Evolutionary conservation across 2,888 invertebrate genomes (phyloP).

Genomic region (Epistrophe grossulariae): DNA sequence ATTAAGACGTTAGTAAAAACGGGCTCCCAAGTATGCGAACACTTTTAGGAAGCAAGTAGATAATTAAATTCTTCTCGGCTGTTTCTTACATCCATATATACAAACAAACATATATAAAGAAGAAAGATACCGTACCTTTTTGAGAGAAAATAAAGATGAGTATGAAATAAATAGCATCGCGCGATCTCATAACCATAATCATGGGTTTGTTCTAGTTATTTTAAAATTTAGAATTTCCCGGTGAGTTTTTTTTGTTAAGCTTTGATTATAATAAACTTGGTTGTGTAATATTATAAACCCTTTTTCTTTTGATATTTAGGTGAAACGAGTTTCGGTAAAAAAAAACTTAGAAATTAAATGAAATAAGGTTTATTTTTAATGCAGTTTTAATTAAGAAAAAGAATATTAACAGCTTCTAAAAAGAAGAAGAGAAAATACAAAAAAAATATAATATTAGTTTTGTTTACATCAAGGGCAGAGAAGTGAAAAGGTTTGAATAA

Average conservation of each 20-base stretch:
- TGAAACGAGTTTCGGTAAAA: constrained; percentile 2
- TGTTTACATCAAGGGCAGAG: neutral
- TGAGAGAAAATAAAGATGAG: constrained; percentile 15
- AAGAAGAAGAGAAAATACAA: neutral
- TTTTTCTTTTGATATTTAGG: constrained; percentile 12
- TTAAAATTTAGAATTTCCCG: constrained; percentile 32
- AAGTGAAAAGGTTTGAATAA: neutral
- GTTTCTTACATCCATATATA: neutral
- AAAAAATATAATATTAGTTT: neutral
- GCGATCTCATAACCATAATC: constrained; percentile 41
- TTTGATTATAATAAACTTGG: constrained; percentile 49
- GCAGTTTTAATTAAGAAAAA: constrained; percentile 40
- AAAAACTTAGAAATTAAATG: neutral
- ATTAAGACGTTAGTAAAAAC: constrained; percentile 76
- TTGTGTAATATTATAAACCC: constrained; percentile 48
- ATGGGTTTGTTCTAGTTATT: constrained; percentile 38
- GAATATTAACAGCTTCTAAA: constrained; percentile 4
- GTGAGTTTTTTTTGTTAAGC: constrained; percentile 5
- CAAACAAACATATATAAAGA: neutral
- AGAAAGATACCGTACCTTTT: neutral
- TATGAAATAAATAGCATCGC: constrained; percentile 33
- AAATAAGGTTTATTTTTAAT: constrained; percentile 41
- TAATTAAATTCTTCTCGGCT: constrained; percentile 67
- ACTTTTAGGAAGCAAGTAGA: constrained; percentile 68
- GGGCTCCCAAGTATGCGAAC: constrained; percentile 70